Conservation (phyloP, 2,113 vertebrate species). For the Tiliqua scincoides region DNA sequence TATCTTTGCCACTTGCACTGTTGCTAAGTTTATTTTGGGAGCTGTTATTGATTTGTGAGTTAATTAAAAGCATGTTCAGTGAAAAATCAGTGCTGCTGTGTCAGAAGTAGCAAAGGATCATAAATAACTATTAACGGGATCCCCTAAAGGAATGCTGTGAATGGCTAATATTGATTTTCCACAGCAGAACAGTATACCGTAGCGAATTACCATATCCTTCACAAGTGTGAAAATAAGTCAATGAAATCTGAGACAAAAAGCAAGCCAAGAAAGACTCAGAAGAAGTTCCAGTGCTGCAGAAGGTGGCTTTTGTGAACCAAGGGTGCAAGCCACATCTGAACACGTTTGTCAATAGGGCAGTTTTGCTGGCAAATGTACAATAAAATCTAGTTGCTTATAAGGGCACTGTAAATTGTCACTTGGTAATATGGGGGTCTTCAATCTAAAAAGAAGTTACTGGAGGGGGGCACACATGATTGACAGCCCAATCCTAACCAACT, state of each 20-base stretch:
- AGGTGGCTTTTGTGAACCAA: background rate
- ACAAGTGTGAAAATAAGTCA: conserved; percentile 19
- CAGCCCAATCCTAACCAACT: too few species aligned
- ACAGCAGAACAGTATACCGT: conserved; percentile 30
- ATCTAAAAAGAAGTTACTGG: too few species aligned
- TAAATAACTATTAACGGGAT: conserved; percentile 46
- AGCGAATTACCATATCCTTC: conserved; percentile 24
- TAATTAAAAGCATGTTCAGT: conserved; percentile 49
- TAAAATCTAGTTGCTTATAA: background rate
- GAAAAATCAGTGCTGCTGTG: conserved; percentile 36
- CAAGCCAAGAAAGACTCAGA: conserved; percentile 31
- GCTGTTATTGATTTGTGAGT: conserved; percentile 29
- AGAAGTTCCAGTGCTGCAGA: background rate
- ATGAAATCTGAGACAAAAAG: conserved; percentile 10
- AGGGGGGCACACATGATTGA: too few species aligned
- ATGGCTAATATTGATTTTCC: conserved; percentile 43
- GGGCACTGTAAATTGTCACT: background rate
- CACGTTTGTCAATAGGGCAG: background rate
- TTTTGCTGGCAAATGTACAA: background rate
- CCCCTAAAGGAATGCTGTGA: conserved; percentile 25
- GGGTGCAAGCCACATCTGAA: background rate
- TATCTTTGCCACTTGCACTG: conserved; percentile 19
- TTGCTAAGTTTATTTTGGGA: conserved; percentile 28
- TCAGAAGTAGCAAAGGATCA: conserved; percentile 48
- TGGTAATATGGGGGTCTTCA: background rate